Base-by-base conservation (phyloP, 2,113 vertebrate genomes). In the Tychaedon coryphoeus region DNA sequence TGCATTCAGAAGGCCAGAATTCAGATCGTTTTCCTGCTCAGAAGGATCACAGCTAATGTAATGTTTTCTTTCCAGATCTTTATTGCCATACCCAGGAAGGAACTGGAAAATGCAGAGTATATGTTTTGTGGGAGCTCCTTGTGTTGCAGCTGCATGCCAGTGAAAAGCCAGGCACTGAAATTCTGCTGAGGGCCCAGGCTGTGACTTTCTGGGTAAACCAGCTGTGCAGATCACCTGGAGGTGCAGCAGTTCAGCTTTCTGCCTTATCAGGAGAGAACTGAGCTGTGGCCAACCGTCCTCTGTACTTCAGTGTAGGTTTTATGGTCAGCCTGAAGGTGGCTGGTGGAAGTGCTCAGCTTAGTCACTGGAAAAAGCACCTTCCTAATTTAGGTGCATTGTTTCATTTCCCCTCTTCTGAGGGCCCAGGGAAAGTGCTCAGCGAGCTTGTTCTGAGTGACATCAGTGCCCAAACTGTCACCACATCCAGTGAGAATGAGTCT, bases 381-480 rank as follows among this genome's bases (percentile, higher is more conserved):
- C 73, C 69, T 89, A 58, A 66, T 65, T 71, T 69, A 50, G 57
- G 74, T 53, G 40, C 45, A 12, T 47, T 53, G 61, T 95, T 95
- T 95, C 74, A 8, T 79, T 96, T 95, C 81, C 71, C 50, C 69
- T 91, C 40, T 53, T 90, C 58, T 33, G 72, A 77, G 24, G 53
- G 54, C 47, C 73, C 34, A 61, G 56, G n/a, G 66, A 87, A 90
- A 91, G 48, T 54, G 83, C 94, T 91, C 70, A 97, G 61, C 67
- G 58, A 88, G 82, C 58, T 56, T 42, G 20, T 92, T 92, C 20
- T 26, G 47, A 42, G 45, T n/a, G 51, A 79, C 65, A 75, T 51
- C 61, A 50, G 36, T 72, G 36, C 50, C 61, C 76, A 87, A 48
- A 69, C 4, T 5, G 2, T 53, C 71, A 58, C 65, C 51, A 45